Percentiles rank a stretch among this genome's conserved stretches.
phyloP scores from a whole-genome alignment of 2,797 vertebrate species.

The Toxotes lorentzi region DNA sequence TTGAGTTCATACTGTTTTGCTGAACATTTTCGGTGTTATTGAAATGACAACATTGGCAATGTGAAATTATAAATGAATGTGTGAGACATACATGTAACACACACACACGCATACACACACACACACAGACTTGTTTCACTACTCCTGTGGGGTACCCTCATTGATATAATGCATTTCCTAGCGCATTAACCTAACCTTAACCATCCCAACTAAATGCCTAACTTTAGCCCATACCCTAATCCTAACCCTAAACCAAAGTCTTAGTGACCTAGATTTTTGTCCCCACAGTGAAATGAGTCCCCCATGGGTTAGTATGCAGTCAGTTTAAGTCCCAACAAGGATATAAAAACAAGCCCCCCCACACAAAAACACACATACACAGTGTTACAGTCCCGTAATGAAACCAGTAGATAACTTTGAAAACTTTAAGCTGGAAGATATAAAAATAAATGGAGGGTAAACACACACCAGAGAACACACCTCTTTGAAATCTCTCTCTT shows the following conservation, averaged over 20 bases:
- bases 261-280: too few relatives aligned
- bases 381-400: neutral
- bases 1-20: neutral
- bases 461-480: conserved; percentile 3
- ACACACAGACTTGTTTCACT: neutral
- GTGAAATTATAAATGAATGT: conserved; percentile 18
- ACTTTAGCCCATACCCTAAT: too few relatives aligned
- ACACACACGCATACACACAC: conserved; percentile 1
- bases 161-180: too few relatives aligned
- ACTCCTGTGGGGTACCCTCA: too few relatives aligned
- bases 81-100: neutral
- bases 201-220: too few relatives aligned
- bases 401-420: conserved; percentile 4
- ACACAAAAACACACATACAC: conserved; percentile 27
- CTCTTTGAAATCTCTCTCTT: neutral
- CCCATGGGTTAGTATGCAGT: too few relatives aligned
- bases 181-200: too few relatives aligned
- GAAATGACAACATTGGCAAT: conserved; percentile 40
- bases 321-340: too few relatives aligned
- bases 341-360: neutral
- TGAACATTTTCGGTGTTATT: neutral
- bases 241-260: too few relatives aligned
- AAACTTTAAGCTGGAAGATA: conserved; percentile 19
- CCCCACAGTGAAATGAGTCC: too few relatives aligned
- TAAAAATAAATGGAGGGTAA: conserved; percentile 20